Evolutionary conservation across 2,113 vertebrate genomes (phyloP), one percentile per base, ranked within the genome.

Genomic region (Coptodon bakossiorum): DNA sequence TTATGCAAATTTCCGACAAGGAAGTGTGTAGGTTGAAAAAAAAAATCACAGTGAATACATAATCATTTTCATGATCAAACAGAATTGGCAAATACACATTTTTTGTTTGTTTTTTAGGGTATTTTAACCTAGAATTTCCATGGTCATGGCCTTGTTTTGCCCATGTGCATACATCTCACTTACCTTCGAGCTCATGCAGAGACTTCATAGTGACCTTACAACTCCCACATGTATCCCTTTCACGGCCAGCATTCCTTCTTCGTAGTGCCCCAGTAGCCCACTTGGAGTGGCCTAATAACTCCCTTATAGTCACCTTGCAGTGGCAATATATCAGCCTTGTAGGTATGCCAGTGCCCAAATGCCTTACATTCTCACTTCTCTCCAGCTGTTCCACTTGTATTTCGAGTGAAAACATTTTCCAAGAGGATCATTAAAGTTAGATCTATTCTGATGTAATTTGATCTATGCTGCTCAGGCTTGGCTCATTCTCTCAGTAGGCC

Each of bases 361-460:
- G 1, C 43, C 71, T 73, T 68, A 63, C 52, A 79, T 63, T 53
- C 43, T 81, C 38, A 63, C 12, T 80, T 71, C 29, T 38, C 53
- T 54, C 36, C 14, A 19, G 78, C 40, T 79, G 36, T 61, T 59
- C 38, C 50, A 40, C 56, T 81, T 81, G 57, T 3, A 5, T 71
- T 83, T 52, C 6, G 3, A 66, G 45, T 63, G 53, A 76, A 81
- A 83, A 73, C 79, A 66, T 81, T 90, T 87, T 86, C 59, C 54
- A 68, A 80, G 45, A 36, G 17, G 81, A 82, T 34, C 5, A 93
- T 92, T 91, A 88, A 91, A 86, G 16, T 54, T 91, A 71, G 40
- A 88, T 88, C 4, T 84, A 63, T 82, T 90, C 90, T 59, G 63
- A 56, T 63, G 88, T 87, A 91, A 93, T 91, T 31, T 71, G 38